phyloP scores from a whole-genome alignment of 2,113 vertebrate genomes.

The Perca flavescens region DNA sequence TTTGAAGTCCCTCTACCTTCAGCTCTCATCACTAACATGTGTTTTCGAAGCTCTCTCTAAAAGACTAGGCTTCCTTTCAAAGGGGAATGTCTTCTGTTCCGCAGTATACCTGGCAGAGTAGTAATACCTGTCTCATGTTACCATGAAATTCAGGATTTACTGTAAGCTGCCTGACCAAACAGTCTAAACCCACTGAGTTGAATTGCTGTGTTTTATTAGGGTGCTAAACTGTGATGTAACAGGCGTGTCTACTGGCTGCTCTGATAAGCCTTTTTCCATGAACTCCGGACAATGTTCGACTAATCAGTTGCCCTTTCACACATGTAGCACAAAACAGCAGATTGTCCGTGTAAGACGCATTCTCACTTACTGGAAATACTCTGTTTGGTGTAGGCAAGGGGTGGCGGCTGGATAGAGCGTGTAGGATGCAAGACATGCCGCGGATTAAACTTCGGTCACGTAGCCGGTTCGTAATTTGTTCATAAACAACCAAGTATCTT shows the following conservation, averaged over 20 bases:
- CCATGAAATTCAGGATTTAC: slow-evolving; percentile 47
- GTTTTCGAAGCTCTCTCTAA: slow-evolving; percentile 22
- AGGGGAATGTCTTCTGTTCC: slow-evolving; percentile 9
- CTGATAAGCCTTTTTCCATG: background rate
- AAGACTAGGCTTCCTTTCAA: slow-evolving; percentile 29
- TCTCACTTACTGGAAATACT: no score
- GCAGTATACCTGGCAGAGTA: slow-evolving; percentile 35
- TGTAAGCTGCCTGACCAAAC: slow-evolving; percentile 32
- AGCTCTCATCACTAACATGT: slow-evolving; percentile 34
- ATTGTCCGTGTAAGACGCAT: no score
- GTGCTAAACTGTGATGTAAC: slow-evolving; percentile 40
- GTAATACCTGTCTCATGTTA: slow-evolving; percentile 50
- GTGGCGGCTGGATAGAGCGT: no score
- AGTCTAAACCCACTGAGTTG: slow-evolving; percentile 35
- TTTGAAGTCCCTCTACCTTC: slow-evolving; percentile 34
- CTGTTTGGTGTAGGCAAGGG: no score
- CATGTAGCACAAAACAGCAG: no score
- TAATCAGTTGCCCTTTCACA: no score
- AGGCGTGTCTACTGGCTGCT: background rate
- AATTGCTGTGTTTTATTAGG: slow-evolving; percentile 44
- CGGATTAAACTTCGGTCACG: no score
- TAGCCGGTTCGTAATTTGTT: no score
- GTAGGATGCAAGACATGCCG: no score
- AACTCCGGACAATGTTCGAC: no score
- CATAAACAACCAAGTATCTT: no score